phyloP scores from a whole-genome alignment of 2,888 invertebrate species.

The Sphaeridia pumilis region DNA sequence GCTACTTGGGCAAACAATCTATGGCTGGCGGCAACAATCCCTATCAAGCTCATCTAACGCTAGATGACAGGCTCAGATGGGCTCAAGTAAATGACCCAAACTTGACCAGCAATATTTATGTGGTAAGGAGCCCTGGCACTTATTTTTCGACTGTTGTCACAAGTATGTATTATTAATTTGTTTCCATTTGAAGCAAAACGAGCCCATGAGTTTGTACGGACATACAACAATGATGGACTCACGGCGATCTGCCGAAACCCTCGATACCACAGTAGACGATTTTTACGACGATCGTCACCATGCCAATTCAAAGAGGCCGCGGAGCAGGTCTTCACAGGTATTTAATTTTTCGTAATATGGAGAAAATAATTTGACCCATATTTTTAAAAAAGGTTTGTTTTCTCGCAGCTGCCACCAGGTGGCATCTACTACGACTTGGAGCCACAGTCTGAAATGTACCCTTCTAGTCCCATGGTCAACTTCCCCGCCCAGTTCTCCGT shows the following conservation, averaged over 20 bases:
- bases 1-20: constrained; percentile 46
- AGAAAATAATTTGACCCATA: neutral
- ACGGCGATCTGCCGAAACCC: constrained; percentile 31
- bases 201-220: constrained; percentile 31
- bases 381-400: constrained; percentile 1
- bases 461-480: constrained; percentile 23
- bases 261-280: constrained; percentile 33
- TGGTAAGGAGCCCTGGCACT: constrained; percentile 35
- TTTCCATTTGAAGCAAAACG: constrained; percentile 28
- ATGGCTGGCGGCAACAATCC: constrained; percentile 55
- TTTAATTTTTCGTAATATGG: neutral
- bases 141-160: neutral
- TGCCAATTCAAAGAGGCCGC: constrained; percentile 31
- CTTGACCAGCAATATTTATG: constrained; percentile 38
- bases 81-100: constrained; percentile 67
- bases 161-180: neutral
- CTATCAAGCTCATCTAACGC: constrained; percentile 48
- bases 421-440: constrained; percentile 76
- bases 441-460: constrained; percentile 34
- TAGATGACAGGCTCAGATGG: constrained; percentile 74
- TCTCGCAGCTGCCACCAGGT: constrained; percentile 65
- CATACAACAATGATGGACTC: constrained; percentile 27
- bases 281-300: constrained; percentile 33
- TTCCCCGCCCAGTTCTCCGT: constrained; percentile 33
- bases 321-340: constrained; percentile 35